phyloP scores from a whole-genome alignment of 2,888 invertebrate genomes.

The Drosophila colorata region DNA sequence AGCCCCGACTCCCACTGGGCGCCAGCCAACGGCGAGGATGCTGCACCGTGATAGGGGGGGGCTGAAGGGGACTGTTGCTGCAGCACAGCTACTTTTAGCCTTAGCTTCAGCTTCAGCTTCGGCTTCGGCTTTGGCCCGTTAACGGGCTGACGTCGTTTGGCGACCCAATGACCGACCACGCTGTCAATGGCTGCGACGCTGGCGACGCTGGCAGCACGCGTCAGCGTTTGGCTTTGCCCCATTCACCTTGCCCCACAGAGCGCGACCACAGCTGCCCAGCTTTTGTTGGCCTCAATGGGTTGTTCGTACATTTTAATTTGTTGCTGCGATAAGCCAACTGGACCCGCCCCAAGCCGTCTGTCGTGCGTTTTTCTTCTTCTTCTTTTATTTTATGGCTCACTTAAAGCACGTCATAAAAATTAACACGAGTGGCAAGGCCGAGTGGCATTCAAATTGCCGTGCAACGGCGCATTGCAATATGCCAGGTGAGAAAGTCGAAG shows the following conservation, averaged over 20 bases:
- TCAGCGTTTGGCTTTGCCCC: conserved; percentile 30
- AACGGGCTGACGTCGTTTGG: conserved; percentile 41
- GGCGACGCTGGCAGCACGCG: conserved; percentile 16
- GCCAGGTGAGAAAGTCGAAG: conserved; percentile 21
- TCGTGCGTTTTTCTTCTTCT: not conserved
- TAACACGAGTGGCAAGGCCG: conserved; percentile 61
- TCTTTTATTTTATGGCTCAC: conserved; percentile 67
- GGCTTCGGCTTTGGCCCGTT: conserved; percentile 29
- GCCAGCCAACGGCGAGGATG: conserved; percentile 2
- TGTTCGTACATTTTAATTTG: conserved; percentile 73
- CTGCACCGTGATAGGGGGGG: not conserved
- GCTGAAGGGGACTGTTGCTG: not conserved
- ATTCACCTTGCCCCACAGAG: conserved; percentile 61
- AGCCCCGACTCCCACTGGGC: conserved; percentile 26
- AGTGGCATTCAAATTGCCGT: conserved; percentile 36
- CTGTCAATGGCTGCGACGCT: not conserved
- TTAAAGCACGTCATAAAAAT: conserved; percentile 74
- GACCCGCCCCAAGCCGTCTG: not conserved
- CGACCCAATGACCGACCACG: conserved; percentile 54
- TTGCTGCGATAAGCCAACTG: conserved; percentile 49
- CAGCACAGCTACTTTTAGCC: not conserved
- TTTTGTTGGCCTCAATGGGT: conserved; percentile 39
- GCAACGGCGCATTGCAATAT: conserved; percentile 19
- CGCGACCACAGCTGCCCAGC: conserved; percentile 7
- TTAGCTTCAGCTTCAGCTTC: conserved; percentile 35